Percentiles rank a stretch among this genome's conserved stretches.
These are phyloP conservation scores for Hirtodrosophila confusa DNA, from an alignment of 2,888 invertebrate genomes.

Conservation along the genomic window DNA sequence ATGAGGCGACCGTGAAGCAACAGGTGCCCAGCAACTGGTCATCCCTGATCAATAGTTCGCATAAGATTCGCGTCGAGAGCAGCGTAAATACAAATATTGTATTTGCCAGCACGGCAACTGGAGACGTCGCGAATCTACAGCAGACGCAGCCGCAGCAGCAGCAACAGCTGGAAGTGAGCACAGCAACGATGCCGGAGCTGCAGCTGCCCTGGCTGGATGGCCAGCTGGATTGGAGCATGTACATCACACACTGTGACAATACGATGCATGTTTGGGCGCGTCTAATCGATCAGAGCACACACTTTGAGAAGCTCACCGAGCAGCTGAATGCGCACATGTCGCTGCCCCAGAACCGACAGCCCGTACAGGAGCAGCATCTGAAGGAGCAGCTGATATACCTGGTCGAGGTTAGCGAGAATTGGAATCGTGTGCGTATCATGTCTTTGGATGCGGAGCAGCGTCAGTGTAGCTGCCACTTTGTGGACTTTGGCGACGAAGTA, in stretches of 20 bases:
- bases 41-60: constrained; percentile 84
- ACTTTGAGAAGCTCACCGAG: constrained; percentile 85
- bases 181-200: constrained; percentile 40
- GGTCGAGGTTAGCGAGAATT: constrained; percentile 85
- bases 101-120: constrained; percentile 68
- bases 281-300: constrained; percentile 87
- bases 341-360: constrained; percentile 60
- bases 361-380: constrained; percentile 47
- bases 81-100: constrained; percentile 73
- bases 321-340: constrained; percentile 85
- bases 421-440: constrained; percentile 86
- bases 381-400: constrained; percentile 82
- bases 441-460: constrained; percentile 84
- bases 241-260: constrained; percentile 87
- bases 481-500: constrained; percentile 91
- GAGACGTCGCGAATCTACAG: not conserved
- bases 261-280: constrained; percentile 88
- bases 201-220: constrained; percentile 74
- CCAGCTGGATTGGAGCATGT: constrained; percentile 85
- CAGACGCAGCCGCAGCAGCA: not conserved
- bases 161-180: not conserved
- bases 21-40: constrained; percentile 89
- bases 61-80: constrained; percentile 84
- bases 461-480: constrained; percentile 87
- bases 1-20: constrained; percentile 87